Conservation (phyloP, 2,113 vertebrate species). For the Romanogobio albipinnatus region DNA sequence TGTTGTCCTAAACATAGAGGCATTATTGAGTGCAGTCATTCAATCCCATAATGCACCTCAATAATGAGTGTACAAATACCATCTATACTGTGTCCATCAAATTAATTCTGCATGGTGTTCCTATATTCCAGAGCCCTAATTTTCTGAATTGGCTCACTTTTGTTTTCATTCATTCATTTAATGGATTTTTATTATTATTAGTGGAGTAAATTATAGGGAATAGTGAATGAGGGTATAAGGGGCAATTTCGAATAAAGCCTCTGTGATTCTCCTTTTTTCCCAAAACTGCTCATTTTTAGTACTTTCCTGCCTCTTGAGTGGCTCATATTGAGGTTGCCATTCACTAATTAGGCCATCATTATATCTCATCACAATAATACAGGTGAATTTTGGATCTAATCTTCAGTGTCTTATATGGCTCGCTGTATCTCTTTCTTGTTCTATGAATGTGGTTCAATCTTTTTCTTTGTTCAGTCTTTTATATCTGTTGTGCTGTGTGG, state of each 20-base stretch:
- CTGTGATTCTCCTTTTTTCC: not conserved
- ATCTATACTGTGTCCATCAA: not conserved
- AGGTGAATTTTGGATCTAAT: not conserved
- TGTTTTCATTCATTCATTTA: not conserved
- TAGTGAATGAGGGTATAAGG: not conserved
- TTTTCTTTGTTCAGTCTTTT: not conserved
- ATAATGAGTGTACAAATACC: not conserved
- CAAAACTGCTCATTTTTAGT: not conserved
- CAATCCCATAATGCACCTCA: conserved; percentile 6
- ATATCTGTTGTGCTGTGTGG: not conserved
- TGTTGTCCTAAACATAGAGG: not conserved
- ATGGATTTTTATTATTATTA: not conserved
- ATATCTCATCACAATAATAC: not conserved
- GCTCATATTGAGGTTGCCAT: not conserved
- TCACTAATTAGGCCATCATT: not conserved
- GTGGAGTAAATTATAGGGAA: not conserved
- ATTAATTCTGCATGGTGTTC: not conserved
- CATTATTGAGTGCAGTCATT: not conserved
- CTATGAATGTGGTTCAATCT: not conserved
- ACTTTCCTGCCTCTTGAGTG: not conserved
- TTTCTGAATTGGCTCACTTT: not conserved
- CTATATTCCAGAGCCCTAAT: not conserved
- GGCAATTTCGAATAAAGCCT: not conserved
- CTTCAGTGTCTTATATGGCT: not conserved
- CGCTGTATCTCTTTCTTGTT: not conserved